A percentile compares a stretch with the other conserved stretches of the same genome.
These are phyloP conservation scores for Elachura formosa DNA, from an alignment of 2,113 vertebrate species.

Conservation along the genomic window DNA sequence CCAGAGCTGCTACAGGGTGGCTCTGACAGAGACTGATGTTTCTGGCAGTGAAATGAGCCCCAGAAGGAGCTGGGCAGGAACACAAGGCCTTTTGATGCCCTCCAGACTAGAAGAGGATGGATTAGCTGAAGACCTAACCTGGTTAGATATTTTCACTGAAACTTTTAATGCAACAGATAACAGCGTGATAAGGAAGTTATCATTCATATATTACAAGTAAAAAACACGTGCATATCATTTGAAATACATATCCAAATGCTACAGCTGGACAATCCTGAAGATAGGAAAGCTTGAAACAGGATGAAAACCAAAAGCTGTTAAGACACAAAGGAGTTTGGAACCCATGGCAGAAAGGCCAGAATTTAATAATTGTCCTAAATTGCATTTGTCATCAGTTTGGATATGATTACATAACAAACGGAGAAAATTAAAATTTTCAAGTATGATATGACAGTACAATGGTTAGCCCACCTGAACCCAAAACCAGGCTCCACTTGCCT, in stretches of 20 bases:
- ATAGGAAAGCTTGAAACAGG: neutral
- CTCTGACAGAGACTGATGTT: neutral
- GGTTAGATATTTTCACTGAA: neutral
- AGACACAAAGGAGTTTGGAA: neutral
- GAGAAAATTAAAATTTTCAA: neutral
- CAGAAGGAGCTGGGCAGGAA: neutral
- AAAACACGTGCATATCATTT: neutral
- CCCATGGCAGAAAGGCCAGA: neutral
- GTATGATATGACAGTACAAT: neutral
- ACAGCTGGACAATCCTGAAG: neutral
- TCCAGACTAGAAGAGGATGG: neutral
- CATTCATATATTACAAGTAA: neutral
- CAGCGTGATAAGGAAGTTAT: neutral
- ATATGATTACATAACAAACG: neutral
- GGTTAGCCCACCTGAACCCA: neutral
- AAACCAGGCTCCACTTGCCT: neutral
- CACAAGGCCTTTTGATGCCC: neutral
- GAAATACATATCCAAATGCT: too few species aligned
- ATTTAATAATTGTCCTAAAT: neutral
- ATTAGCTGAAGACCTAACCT: fast-evolving
- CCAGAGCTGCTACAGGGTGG: fast-evolving
- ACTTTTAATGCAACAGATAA: neutral
- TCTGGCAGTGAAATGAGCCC: neutral
- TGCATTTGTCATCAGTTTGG: neutral
- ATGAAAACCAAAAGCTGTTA: neutral